Evolutionary conservation across 2,888 invertebrate species (phyloP), one percentile per base, ranked within the genome.

Genomic region (Tetramorium bicarinatum): DNA sequence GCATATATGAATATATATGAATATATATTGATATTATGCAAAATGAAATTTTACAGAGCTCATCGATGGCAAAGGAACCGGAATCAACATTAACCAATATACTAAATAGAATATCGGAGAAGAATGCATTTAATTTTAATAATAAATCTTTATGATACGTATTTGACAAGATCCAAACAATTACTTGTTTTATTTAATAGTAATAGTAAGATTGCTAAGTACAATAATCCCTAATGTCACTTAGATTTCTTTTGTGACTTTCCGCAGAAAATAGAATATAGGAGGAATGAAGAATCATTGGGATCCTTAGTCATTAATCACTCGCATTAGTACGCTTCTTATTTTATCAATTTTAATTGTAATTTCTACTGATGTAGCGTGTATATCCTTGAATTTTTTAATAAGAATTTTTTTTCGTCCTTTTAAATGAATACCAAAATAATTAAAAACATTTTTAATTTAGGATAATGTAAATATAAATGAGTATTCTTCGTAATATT

Each of bases 31-130:
- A 41, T 41, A 25, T 2, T 15, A 41, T n/a, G 7, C 15, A 4
- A 49, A 34, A 56, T 7, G 2, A 21, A 72, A 69, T 72, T 72
- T 56, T 56, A 72, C 54, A 72, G 72, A 38, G 18, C 56, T 56
- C 21, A 2, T 13, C 15, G 21, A 52, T 15, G 34, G 21, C 34
- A 54, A 21, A 38, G 34, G 21, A 69, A 29, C 3, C 29, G 13
- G 56, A 15, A 56, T 41, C 29, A 34, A 34, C 29, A 34, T 34
- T 34, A 34, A 34, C 4, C 29, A 34, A 34, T 34, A 34, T 44
- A 44, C 13, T 44, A 44, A 44, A 44, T 11, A 44, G 44, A 11
- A 13, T 44, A 44, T 13, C 13, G 44, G 3, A 34, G 3, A 44
- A 44, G 2, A 59, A 34, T 3, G 8, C 15, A 3, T 29, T 18